Conservation (phyloP, 1,140 invertebrate species). For the Sitophilus oryzae region DNA sequence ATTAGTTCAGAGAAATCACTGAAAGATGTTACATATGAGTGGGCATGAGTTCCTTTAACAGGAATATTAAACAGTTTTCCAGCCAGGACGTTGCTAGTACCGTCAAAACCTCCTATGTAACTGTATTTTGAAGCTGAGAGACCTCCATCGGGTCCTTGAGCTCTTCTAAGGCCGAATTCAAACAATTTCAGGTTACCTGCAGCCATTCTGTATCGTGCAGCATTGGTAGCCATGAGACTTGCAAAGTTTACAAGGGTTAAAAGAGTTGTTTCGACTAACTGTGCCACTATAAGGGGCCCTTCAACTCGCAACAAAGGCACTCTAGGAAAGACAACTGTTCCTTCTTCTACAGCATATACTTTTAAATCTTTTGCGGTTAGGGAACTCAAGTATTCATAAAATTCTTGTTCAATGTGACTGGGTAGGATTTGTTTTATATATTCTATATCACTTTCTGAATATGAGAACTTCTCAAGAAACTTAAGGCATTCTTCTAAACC, state of each 20-base stretch:
- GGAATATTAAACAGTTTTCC: conserved; percentile 98
- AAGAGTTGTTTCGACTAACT: conserved; percentile 94
- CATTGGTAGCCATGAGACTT: conserved; percentile 97
- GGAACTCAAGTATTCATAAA: conserved; percentile 81
- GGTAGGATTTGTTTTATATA: conserved; percentile 86
- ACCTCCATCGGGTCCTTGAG: conserved; percentile 97
- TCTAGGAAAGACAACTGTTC: conserved; percentile 95
- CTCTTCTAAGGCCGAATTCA: conserved; percentile 95
- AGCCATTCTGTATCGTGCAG: conserved; percentile 90
- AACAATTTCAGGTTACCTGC: conserved; percentile 79
- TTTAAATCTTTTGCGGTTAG: conserved; percentile 81
- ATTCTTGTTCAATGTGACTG: conserved; percentile 75
- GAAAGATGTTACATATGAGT: conserved; percentile 96
- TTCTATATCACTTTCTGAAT: conserved; percentile 90
- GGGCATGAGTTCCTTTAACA: conserved; percentile 95
- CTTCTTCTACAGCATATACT: conserved; percentile 89
- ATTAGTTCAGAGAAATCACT: conserved; percentile 67
- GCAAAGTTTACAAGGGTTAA: conserved; percentile 96
- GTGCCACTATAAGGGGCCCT: conserved; percentile 91
- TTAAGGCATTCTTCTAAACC: conserved; percentile 95
- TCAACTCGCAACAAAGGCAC: conserved; percentile 81
- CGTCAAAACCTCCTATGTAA: conserved; percentile 97
- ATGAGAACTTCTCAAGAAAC: conserved; percentile 91
- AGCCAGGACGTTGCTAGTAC: conserved; percentile 96
- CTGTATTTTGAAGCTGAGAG: conserved; percentile 97